Conservation (phyloP, 2,113 vertebrate genomes). For the Ctenomys sociabilis region DNA sequence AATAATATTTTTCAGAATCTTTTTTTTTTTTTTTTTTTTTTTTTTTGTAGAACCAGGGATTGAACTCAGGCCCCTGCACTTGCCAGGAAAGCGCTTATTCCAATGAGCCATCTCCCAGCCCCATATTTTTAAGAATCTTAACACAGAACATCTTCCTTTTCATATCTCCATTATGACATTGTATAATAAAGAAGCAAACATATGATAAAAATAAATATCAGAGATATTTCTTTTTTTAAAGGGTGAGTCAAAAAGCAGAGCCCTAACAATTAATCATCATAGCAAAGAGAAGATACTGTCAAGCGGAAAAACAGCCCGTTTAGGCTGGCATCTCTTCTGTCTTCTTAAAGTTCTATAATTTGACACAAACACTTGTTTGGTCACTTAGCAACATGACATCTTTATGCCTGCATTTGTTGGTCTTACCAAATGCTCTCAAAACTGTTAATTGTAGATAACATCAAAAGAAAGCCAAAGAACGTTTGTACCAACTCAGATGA, state of each 20-base stretch:
- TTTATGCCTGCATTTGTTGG: neutral
- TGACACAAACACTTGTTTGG: conserved; percentile 27
- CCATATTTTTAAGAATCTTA: neutral
- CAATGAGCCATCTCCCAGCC: too few relatives aligned
- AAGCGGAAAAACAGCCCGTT: neutral
- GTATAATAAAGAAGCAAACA: neutral
- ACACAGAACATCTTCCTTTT: neutral
- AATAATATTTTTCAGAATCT: neutral
- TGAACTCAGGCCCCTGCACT: too few relatives aligned
- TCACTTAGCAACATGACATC: neutral
- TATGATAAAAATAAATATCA: conserved; percentile 24
- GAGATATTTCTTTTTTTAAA: conserved; percentile 51
- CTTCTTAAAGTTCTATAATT: conserved; percentile 40
- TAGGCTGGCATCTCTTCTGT: neutral
- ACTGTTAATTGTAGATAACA: conserved; percentile 33
- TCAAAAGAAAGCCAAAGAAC: conserved; percentile 32
- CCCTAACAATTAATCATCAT: neutral
- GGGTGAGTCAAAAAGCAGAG: conserved; percentile 45
- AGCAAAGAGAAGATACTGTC: neutral
- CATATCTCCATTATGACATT: neutral
- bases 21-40: too few relatives aligned
- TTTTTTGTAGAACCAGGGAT: too few relatives aligned
- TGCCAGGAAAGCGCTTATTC: too few relatives aligned
- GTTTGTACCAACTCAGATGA: conserved; percentile 53
- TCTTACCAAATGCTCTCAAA: conserved; percentile 13